Conservation (phyloP, 2,888 invertebrate genomes). For the Scaptomyza parva region DNA sequence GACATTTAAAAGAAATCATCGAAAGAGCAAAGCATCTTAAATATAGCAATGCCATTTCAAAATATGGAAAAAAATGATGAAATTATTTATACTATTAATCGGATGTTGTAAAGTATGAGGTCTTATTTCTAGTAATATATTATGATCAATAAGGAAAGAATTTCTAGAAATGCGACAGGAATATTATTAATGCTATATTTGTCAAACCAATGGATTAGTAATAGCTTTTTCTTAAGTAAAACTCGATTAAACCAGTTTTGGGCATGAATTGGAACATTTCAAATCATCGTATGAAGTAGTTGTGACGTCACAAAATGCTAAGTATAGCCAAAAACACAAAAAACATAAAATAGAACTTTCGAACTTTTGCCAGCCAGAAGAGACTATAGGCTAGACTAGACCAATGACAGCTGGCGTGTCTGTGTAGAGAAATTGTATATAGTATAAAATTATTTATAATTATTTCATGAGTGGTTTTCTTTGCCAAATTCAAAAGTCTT, state of each 20-base stretch:
- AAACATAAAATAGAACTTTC: background rate
- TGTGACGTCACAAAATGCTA: conserved; percentile 49
- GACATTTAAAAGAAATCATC: conserved; percentile 65
- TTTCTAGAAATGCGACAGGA: background rate
- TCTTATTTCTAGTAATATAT: conserved; percentile 8
- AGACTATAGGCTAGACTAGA: conserved; percentile 37
- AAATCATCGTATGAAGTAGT: conserved; percentile 10
- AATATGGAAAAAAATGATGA: background rate
- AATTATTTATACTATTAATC: background rate
- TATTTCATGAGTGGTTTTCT: conserved; percentile 21
- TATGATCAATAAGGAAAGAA: background rate
- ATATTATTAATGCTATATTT: background rate
- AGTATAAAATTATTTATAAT: conserved; percentile 55
- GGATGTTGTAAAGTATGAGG: conserved; percentile 1
- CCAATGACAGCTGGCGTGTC: conserved; percentile 46
- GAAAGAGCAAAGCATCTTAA: conserved; percentile 55
- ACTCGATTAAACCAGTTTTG: conserved; percentile 51
- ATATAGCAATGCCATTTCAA: conserved; percentile 49
- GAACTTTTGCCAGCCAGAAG: conserved; percentile 10
- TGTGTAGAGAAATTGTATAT: conserved; percentile 9
- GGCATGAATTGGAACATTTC: conserved; percentile 39
- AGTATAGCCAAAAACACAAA: conserved; percentile 30
- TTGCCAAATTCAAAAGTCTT: conserved; percentile 31
- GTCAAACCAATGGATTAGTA: conserved; percentile 6
- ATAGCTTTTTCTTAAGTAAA: conserved; percentile 17